Conservation (phyloP, 1,140 invertebrate species). For the Drosophila kikkawai region DNA sequence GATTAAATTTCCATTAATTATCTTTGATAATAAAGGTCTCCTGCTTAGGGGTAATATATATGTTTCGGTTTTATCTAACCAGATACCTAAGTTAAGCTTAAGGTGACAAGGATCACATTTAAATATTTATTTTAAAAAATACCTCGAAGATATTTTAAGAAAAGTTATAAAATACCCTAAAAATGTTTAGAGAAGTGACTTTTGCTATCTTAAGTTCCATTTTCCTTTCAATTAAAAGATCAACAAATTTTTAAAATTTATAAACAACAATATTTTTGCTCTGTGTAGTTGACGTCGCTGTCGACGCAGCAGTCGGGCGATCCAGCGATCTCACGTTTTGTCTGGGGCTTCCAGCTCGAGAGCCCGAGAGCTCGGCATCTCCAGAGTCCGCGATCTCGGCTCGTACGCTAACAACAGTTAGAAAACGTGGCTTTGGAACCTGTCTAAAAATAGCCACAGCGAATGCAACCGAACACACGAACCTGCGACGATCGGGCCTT, state of each 20-base stretch:
- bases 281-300: constrained; percentile 18
- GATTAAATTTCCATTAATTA: too few species aligned
- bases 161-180: too few species aligned
- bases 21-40: too few species aligned
- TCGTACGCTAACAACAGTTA: constrained; percentile 82
- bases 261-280: not conserved
- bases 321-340: constrained; percentile 73
- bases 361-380: constrained; percentile 10
- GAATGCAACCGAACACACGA: constrained; percentile 72
- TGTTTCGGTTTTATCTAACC: not conserved
- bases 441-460: constrained; percentile 83
- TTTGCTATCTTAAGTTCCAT: too few species aligned
- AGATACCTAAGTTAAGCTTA: not conserved
- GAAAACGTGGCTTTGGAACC: constrained; percentile 83
- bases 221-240: too few species aligned
- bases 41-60: not conserved
- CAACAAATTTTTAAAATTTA: too few species aligned
- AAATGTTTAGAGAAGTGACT: too few species aligned
- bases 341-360: constrained; percentile 31
- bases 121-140: too few species aligned
- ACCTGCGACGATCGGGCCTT: constrained; percentile 21
- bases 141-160: not conserved
- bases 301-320: constrained; percentile 19
- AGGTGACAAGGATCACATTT: not conserved
- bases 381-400: constrained; percentile 6